Evolutionary conservation across 2,888 invertebrate species (phyloP).

Genomic region (Dorcus hopei): DNA sequence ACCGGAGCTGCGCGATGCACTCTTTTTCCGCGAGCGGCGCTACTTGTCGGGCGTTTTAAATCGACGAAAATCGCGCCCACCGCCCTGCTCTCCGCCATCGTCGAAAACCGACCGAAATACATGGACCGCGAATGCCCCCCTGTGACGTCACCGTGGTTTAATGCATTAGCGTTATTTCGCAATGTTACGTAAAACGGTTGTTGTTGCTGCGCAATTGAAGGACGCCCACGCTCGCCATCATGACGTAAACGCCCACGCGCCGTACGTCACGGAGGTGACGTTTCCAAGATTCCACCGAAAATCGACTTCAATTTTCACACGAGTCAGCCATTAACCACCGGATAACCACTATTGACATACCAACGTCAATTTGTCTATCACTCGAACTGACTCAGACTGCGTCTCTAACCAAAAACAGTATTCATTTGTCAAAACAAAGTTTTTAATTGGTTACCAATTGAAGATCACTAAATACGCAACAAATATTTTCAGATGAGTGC

Average conservation of each 20-base stretch:
- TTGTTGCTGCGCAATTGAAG: slow-evolving; percentile 25
- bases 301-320: slow-evolving; percentile 9
- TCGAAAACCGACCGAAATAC: too few relatives aligned
- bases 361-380: too few relatives aligned
- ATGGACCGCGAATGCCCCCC: not conserved
- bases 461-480: too few relatives aligned
- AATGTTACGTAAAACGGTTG: slow-evolving; percentile 26
- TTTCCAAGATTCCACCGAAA: slow-evolving; percentile 15
- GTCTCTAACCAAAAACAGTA: too few relatives aligned
- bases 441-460: too few relatives aligned
- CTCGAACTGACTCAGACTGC: too few relatives aligned
- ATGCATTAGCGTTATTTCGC: slow-evolving; percentile 15
- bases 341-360: too few relatives aligned
- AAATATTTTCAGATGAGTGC: too few relatives aligned
- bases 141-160: slow-evolving; percentile 9
- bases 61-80: too few relatives aligned
- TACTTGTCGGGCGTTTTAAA: not conserved
- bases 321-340: too few relatives aligned
- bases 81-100: too few relatives aligned
- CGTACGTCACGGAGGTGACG: slow-evolving; percentile 27
- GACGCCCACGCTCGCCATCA: slow-evolving; percentile 26
- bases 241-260: slow-evolving; percentile 28
- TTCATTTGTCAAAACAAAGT: too few relatives aligned
- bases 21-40: slow-evolving; percentile 1
- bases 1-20: slow-evolving; percentile 10